Conservation (phyloP, 2,888 invertebrate genomes). For the Xiphydria camelus region DNA sequence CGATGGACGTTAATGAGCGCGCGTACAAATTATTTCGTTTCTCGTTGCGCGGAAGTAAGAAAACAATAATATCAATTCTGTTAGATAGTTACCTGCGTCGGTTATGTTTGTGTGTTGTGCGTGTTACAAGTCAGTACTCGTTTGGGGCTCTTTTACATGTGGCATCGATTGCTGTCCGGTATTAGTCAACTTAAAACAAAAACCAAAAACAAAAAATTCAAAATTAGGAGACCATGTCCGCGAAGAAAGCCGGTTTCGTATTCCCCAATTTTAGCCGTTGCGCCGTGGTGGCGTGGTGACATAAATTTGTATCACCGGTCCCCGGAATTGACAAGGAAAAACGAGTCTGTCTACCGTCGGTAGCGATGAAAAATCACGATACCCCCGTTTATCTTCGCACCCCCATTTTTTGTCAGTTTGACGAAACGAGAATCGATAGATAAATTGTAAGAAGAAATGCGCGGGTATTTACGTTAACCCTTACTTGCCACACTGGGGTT, state of each 20-base stretch:
- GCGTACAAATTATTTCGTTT: too few relatives aligned
- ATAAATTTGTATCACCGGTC: slow-evolving; percentile 3
- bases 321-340: slow-evolving; percentile 2
- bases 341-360: background rate
- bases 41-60: too few relatives aligned
- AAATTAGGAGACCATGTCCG: slow-evolving; percentile 24
- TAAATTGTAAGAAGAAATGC: too few relatives aligned
- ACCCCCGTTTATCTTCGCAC: too few relatives aligned
- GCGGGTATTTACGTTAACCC: too few relatives aligned
- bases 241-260: background rate
- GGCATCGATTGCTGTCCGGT: slow-evolving; percentile 55
- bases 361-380: background rate
- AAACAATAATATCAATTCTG: slow-evolving; percentile 34
- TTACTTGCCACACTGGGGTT: too few relatives aligned
- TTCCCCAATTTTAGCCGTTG: slow-evolving; percentile 5
- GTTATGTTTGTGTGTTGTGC: slow-evolving; percentile 55
- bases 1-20: slow-evolving; percentile 17
- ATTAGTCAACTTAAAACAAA: slow-evolving; percentile 57
- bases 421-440: too few relatives aligned
- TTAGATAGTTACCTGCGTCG: slow-evolving; percentile 56
- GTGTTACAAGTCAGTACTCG: slow-evolving; percentile 57
- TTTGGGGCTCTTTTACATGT: slow-evolving; percentile 55
- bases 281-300: slow-evolving; percentile 13
- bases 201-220: slow-evolving; percentile 48
- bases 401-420: too few relatives aligned